Conservation (phyloP, 2,113 vertebrate species). For the Oncorhynchus kisutch region DNA sequence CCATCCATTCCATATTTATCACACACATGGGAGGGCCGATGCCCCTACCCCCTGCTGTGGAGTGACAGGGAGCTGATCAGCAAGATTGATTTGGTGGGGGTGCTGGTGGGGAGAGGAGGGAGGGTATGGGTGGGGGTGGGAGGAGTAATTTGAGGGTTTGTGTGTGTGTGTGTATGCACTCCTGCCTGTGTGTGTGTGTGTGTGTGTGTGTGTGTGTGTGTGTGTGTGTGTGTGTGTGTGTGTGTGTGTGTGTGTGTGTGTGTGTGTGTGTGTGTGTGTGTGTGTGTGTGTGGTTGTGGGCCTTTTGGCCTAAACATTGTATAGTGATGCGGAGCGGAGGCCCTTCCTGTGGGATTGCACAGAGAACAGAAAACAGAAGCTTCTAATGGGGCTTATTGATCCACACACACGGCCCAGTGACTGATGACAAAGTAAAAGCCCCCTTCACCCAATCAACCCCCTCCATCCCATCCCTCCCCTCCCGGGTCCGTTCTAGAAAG, state of each 20-base stretch:
- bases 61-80: slow-evolving; percentile 10
- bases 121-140: not conserved
- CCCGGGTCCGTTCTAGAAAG: not conserved
- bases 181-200: not conserved
- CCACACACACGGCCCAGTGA: slow-evolving; percentile 32
- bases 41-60: not conserved
- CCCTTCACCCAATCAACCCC: slow-evolving; percentile 5
- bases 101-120: not conserved
- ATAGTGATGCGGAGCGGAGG: not conserved
- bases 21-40: slow-evolving; percentile 8
- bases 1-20: slow-evolving; percentile 45
- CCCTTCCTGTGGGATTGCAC: slow-evolving; percentile 15
- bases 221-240: too few species aligned
- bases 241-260: too few species aligned
- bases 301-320: not conserved
- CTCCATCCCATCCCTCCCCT: not conserved
- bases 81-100: slow-evolving; percentile 18
- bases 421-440: slow-evolving; percentile 51
- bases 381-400: slow-evolving; percentile 58
- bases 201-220: too few species aligned
- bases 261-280: too few species aligned
- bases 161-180: too few species aligned
- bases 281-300: too few species aligned
- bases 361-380: slow-evolving; percentile 18
- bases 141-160: too few species aligned